Conservation (phyloP, 2,888 invertebrate genomes). For the Parapristionchus giblindavisi region DNA sequence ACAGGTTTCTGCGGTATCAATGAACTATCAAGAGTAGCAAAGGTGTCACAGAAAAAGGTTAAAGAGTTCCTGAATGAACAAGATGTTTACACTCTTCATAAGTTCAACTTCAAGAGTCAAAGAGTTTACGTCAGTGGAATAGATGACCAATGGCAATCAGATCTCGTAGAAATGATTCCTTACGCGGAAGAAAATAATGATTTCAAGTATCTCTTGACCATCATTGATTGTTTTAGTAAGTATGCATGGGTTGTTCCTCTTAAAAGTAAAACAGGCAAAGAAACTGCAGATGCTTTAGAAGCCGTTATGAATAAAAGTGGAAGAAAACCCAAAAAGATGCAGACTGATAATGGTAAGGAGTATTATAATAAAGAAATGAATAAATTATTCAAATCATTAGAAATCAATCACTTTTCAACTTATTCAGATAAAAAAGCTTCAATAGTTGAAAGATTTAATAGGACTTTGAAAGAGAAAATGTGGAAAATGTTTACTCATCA, state of each 20-base stretch:
- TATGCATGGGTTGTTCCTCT: slow-evolving; percentile 50
- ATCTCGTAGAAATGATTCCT: slow-evolving; percentile 54
- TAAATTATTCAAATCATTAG: slow-evolving; percentile 45
- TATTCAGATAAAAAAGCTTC: no score
- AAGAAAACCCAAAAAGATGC: no score
- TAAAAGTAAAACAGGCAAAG: slow-evolving; percentile 54
- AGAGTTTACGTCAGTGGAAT: slow-evolving; percentile 46
- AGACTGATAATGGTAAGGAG: slow-evolving; percentile 53
- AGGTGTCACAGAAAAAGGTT: slow-evolving; percentile 42
- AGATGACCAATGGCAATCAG: slow-evolving; percentile 57
- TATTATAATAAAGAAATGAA: slow-evolving; percentile 48
- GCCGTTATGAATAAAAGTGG: slow-evolving; percentile 45
- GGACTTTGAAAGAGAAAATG: no score
- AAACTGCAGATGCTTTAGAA: slow-evolving; percentile 51
- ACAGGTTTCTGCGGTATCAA: slow-evolving; percentile 51
- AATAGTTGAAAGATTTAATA: no score
- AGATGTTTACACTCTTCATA: slow-evolving; percentile 54
- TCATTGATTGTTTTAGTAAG: slow-evolving; percentile 50
- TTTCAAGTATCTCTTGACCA: slow-evolving; percentile 43
- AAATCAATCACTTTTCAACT: no score
- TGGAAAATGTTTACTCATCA: no score
- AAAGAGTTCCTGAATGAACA: slow-evolving; percentile 48
- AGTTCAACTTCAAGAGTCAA: slow-evolving; percentile 48
- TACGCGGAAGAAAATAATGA: slow-evolving; percentile 52
- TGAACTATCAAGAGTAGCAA: slow-evolving; percentile 44